phyloP scores from a whole-genome alignment of 2,113 vertebrate species.

The Camarhynchus parvulus region DNA sequence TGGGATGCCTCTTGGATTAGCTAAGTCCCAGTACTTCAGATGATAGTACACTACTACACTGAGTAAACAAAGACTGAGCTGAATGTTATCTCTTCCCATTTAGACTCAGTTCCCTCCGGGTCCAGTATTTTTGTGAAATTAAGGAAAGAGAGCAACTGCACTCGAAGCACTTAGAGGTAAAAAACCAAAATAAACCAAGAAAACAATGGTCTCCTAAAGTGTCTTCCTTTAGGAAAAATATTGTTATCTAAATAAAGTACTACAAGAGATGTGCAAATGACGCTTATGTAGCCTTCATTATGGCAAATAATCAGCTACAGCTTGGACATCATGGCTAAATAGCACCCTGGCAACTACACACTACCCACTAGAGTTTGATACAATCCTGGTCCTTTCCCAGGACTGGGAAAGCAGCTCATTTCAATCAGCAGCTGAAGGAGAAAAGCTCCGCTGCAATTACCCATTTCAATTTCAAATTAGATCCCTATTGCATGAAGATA shows the following conservation, averaged over 20 bases:
- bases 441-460: neutral
- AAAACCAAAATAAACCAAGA: neutral
- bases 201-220: neutral
- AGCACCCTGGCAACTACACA: neutral
- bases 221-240: neutral
- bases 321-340: neutral
- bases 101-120: neutral
- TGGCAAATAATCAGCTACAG: neutral
- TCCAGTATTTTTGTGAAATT: neutral
- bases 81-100: neutral
- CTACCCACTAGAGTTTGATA: neutral
- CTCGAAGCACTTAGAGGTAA: neutral
- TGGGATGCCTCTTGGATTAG: neutral
- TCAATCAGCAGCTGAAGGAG: neutral
- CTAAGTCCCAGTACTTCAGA: neutral
- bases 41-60: rapidly evolving
- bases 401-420: neutral
- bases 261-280: neutral
- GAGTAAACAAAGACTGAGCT: neutral
- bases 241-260: neutral
- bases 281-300: neutral
- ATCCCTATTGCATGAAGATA: neutral
- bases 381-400: neutral
- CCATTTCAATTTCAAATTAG: neutral
- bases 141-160: neutral